A percentile compares a stretch with the other conserved stretches of the same genome.
These are phyloP conservation scores for Martes martes DNA, from an alignment of 2,113 vertebrate genomes.

Conservation along the genomic window DNA sequence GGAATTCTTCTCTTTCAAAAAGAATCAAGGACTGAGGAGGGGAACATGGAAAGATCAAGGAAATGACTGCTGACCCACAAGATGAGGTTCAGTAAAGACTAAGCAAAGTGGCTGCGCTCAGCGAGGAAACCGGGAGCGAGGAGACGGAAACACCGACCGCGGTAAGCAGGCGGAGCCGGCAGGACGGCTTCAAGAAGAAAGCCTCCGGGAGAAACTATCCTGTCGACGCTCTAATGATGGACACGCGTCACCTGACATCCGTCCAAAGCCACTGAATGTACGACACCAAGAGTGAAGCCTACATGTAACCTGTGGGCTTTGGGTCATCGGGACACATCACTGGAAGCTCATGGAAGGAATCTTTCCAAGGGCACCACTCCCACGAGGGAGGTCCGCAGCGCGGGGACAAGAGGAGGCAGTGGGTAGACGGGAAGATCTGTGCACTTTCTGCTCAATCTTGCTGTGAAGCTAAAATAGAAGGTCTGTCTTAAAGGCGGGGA, in stretches of 20 bases:
- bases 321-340: too few relatives aligned
- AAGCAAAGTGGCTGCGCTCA: not conserved
- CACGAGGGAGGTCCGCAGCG: fast-evolving
- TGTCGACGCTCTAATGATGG: not conserved
- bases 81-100: not conserved
- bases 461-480: not conserved
- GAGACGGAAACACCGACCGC: fast-evolving
- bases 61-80: not conserved
- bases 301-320: not conserved
- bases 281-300: not conserved
- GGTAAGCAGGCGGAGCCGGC: not conserved
- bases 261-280: not conserved
- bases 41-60: not conserved
- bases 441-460: not conserved
- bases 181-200: not conserved
- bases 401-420: too few relatives aligned
- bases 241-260: not conserved
- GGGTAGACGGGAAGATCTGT: not conserved
- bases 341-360: not conserved
- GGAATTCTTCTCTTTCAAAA: slow-evolving; percentile 4
- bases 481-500: not conserved
- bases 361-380: not conserved
- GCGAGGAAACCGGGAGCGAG: not conserved
- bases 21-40: not conserved
- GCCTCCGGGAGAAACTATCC: not conserved